A percentile compares a stretch with the other conserved stretches of the same genome.
phyloP scores from a whole-genome alignment of 2,888 invertebrate species.

The Coelogynopora nodosa region DNA sequence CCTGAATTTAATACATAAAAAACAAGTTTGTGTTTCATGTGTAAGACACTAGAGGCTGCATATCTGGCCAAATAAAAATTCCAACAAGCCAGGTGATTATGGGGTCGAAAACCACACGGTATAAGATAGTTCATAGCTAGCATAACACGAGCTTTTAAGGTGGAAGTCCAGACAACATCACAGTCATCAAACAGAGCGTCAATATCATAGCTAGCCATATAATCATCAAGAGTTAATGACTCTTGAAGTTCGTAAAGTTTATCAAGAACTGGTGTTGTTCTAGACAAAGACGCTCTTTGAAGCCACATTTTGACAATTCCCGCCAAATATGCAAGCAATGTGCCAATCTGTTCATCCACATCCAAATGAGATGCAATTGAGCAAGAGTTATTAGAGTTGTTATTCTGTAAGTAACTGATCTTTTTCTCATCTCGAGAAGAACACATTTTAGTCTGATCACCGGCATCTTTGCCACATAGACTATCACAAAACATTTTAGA shows the following conservation, averaged over 20 bases:
- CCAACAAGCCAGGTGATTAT: not conserved
- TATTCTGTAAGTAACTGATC: not conserved
- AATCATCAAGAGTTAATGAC: not conserved
- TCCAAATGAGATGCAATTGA: not conserved
- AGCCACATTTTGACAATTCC: not conserved
- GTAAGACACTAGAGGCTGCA: not conserved
- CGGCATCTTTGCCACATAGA: not conserved
- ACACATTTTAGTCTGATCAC: not conserved
- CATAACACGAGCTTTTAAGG: not conserved
- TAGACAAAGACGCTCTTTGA: not conserved
- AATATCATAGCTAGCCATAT: not conserved
- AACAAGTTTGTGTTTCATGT: not conserved
- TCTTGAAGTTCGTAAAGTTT: not conserved
- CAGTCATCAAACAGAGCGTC: not conserved
- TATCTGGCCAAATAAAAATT: not conserved
- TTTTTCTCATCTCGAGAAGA: not conserved
- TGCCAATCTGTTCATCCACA: not conserved
- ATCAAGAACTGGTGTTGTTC: not conserved
- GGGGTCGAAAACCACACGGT: not conserved
- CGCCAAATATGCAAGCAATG: not conserved
- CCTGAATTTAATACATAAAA: not conserved
- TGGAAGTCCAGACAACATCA: not conserved
- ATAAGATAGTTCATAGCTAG: not conserved
- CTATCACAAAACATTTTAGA: not conserved
- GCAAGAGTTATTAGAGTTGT: not conserved